Percentiles rank a stretch among this genome's conserved stretches.
Conservation (phyloP, 2,797 vertebrate species). For the Sebastolobus alascanus region DNA sequence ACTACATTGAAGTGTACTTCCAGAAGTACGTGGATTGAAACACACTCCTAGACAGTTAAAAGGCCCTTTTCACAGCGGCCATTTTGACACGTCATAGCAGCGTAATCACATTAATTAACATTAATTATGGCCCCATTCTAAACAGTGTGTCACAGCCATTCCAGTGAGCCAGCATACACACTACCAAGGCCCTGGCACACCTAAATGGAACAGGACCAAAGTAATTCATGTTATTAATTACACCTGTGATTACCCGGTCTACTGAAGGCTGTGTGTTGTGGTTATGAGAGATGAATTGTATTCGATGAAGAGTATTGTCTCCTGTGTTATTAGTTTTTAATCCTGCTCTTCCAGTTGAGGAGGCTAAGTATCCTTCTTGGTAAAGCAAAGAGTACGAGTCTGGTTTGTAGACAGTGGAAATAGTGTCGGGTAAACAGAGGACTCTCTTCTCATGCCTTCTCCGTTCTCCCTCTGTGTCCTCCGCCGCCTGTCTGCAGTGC, state of each 20-base stretch:
- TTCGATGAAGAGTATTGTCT: not conserved
- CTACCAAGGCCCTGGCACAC: not conserved
- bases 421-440: not conserved
- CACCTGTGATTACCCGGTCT: accelerated
- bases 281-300: not conserved
- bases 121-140: no score
- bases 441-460: not conserved
- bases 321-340: not conserved
- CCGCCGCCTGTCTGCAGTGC: constrained; percentile 68
- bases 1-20: no score
- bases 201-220: not conserved
- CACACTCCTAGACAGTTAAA: not conserved
- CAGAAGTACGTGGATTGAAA: no score
- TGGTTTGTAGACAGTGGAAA: no score
- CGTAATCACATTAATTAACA: not conserved
- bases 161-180: not conserved
- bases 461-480: constrained; percentile 7
- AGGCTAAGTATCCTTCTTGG: not conserved
- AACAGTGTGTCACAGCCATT: not conserved
- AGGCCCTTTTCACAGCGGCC: not conserved
- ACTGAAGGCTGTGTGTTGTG: not conserved
- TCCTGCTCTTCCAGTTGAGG: not conserved
- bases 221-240: not conserved
- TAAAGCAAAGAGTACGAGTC: not conserved
- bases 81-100: not conserved